Conservation (phyloP, 2,888 invertebrate genomes). For the Platycheirus albimanus region DNA sequence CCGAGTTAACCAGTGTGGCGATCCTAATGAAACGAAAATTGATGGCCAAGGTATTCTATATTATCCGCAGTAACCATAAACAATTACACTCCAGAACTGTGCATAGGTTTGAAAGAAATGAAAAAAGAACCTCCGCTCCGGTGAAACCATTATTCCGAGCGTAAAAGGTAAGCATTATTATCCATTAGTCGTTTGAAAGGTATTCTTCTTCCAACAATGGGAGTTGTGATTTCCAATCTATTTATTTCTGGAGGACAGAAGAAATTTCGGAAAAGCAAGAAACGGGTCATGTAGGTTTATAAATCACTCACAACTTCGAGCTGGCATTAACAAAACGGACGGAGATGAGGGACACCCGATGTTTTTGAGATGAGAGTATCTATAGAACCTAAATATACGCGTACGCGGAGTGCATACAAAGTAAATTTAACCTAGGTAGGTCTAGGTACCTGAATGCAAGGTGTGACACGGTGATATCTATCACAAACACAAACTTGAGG, state of each 20-base stretch:
- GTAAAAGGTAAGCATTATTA: slow-evolving; percentile 44
- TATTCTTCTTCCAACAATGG: slow-evolving; percentile 17
- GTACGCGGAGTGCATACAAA: slow-evolving; percentile 59
- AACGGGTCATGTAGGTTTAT: slow-evolving; percentile 21
- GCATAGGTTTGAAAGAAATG: not conserved
- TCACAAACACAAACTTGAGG: slow-evolving; percentile 53
- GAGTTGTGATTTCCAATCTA: slow-evolving; percentile 1
- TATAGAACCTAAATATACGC: no score
- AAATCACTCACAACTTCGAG: slow-evolving; percentile 57
- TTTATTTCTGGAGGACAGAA: slow-evolving; percentile 23
- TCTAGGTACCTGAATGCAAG: slow-evolving; percentile 33
- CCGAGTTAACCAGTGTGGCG: not conserved
- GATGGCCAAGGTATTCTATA: slow-evolving; percentile 25
- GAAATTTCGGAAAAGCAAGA: slow-evolving; percentile 8
- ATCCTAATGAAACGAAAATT: slow-evolving; percentile 52
- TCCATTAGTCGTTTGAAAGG: slow-evolving; percentile 44
- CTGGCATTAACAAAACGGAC: slow-evolving; percentile 29
- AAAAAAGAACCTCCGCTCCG: slow-evolving; percentile 1
- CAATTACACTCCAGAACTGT: slow-evolving; percentile 27
- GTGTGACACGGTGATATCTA: slow-evolving; percentile 38
- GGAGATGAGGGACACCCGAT: slow-evolving; percentile 15
- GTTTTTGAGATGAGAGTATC: not conserved
- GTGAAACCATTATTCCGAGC: slow-evolving; percentile 30
- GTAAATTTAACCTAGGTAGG: slow-evolving; percentile 13
- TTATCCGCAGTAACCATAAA: slow-evolving; percentile 23